phyloP scores from a whole-genome alignment of 2,888 invertebrate species.

The Hemicrepidius hirtus region DNA sequence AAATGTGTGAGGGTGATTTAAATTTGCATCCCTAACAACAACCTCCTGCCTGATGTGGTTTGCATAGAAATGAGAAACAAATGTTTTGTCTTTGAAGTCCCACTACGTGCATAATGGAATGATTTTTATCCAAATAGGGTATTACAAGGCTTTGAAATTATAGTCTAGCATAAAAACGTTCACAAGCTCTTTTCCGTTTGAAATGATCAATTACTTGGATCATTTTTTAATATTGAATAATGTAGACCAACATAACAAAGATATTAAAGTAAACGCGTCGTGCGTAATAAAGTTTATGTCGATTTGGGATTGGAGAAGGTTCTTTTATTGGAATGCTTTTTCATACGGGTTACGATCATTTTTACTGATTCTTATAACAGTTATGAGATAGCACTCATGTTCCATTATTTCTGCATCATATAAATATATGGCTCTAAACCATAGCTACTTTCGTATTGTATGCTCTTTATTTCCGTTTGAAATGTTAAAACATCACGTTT shows the following conservation, averaged over 20 bases:
- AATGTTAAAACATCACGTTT: conserved; percentile 8
- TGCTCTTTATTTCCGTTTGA: not conserved
- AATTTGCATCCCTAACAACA: not conserved
- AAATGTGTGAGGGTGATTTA: not conserved
- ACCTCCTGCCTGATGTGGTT: no score
- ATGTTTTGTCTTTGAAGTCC: no score
- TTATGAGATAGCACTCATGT: conserved; percentile 2
- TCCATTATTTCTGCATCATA: conserved; percentile 16
- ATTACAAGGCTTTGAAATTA: no score
- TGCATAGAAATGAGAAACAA: no score
- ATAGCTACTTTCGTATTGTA: not conserved
- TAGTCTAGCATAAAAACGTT: no score
- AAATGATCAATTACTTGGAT: no score
- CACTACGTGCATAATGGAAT: no score
- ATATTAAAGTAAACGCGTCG: not conserved
- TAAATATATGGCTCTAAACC: not conserved
- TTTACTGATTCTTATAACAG: conserved; percentile 4
- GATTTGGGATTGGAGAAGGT: not conserved
- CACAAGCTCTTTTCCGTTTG: no score
- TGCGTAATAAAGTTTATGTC: conserved; percentile 5
- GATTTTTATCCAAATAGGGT: no score
- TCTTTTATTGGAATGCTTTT: conserved; percentile 1
- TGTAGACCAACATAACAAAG: not conserved
- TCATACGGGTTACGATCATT: conserved; percentile 4
- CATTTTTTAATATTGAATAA: not conserved